Evolutionary conservation across 2,797 vertebrate species (phyloP).

Genomic region (Sternarchorhynchus goeldii): DNA sequence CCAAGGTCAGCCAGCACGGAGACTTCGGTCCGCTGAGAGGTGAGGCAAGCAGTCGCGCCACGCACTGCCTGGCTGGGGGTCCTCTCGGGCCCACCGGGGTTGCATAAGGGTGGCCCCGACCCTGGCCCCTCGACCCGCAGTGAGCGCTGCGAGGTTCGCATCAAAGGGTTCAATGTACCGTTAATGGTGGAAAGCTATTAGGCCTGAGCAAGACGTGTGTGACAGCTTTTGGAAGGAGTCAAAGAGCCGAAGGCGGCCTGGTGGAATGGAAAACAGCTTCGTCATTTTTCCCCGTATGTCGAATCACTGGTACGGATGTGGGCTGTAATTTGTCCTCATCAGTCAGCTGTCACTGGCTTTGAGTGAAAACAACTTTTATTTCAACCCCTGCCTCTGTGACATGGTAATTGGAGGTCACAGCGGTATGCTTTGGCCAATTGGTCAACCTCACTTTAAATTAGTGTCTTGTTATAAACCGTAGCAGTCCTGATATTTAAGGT

Average conservation of each 20-base stretch:
- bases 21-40: conserved; percentile 77
- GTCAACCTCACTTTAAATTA: conserved; percentile 35
- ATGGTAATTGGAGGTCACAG: conserved; percentile 38
- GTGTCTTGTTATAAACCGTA: conserved; percentile 8
- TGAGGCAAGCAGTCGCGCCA: conserved; percentile 63
- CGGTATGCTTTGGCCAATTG: conserved; percentile 33
- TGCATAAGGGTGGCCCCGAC: too few relatives aligned
- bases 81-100: background rate
- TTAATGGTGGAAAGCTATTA: conserved; percentile 36
- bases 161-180: conserved; percentile 28
- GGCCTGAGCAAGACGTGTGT: conserved; percentile 11
- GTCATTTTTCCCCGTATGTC: conserved; percentile 28
- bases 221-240: conserved; percentile 28
- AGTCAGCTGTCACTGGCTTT: conserved; percentile 37
- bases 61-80: background rate
- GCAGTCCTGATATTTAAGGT: background rate
- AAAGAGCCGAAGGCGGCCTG: background rate
- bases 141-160: conserved; percentile 4
- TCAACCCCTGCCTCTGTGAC: conserved; percentile 2
- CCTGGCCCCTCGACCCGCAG: conserved; percentile 7
- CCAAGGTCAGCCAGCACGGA: conserved; percentile 72
- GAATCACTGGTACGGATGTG: conserved; percentile 40
- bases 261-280: conserved; percentile 33
- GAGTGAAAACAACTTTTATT: conserved; percentile 21
- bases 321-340: conserved; percentile 45